Base-by-base conservation (phyloP, 2,797 vertebrate species). In the Argentina silus region DNA sequence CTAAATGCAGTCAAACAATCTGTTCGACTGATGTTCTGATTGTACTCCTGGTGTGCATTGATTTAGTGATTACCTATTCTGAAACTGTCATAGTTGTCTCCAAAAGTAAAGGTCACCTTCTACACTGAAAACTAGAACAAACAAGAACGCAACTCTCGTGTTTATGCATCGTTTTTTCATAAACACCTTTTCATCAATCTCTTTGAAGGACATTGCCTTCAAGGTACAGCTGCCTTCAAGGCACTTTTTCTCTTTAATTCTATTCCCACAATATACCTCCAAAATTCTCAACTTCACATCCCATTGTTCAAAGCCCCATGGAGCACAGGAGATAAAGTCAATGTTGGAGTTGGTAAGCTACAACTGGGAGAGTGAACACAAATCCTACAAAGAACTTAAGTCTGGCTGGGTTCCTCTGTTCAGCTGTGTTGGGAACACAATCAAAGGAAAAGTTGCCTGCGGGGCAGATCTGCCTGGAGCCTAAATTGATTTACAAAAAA, bases 381-480 rank as follows among this genome's bases (percentile, higher is more conserved):
- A 90, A 89, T 88, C 90, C 87, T 82, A 84, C 85, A 90, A 89
- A 91, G 85, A 91, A 91, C 81, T 82, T 71, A 89, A 91, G 85
- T 86, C 89, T 90, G 85, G 78, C 85, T 87, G 59, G 73, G 86
- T 83, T 89, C 73, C 76, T 85, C 61, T 81, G 81, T 81, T 88
- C 74, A 78, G 85, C 79, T 83, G 87, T 75, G 83, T 76, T 92
- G 90, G 90, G 90, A 94, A 90, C 63, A 50, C 57, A 88, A 91
- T 93, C 91, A 93, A 92, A 93, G 90, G 75, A 78, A 87, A 83
- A 78, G 83, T 86, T 90, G 89, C 87, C 86, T 92, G 88, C 78
- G 65, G 92, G 90, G 89, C 89, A 93, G 85, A 86, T 88, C 81
- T 84, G 88, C 91, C 91, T 83, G 76, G 81, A 93, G 91, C 85